Evolutionary conservation across 2,113 vertebrate species (phyloP), one percentile per base, ranked within the genome.

Genomic region (Nematolebias whitei): DNA sequence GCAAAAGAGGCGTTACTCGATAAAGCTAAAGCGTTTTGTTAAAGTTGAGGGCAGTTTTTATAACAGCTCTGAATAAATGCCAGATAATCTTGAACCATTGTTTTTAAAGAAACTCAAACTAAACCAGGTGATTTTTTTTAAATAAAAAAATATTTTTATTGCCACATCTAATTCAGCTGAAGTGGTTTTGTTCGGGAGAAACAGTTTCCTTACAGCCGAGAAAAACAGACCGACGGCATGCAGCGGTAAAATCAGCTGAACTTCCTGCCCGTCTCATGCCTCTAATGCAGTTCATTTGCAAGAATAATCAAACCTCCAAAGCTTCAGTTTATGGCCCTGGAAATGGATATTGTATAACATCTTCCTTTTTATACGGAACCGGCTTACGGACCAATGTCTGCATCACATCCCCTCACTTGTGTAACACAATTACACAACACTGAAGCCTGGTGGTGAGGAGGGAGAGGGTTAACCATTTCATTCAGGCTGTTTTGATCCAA

Each of bases 401-500:
- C 73, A 79, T 67, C 53, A 76, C 57, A 68, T 61, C 48, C 50
- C 47, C 41, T 64, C 1, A 45, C 77, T 85, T 87, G 80, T 83
- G 69, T 85, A 83, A 87, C 71, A 72, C 44, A 83, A 68, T 83
- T 81, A 83, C 71, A 83, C 78, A 85, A 82, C 76, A 41, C 40
- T 59, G 41, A 62, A 64, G 64, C 48, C 57, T 68, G 43, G 10
- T 59, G 49, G 32, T 13, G 18, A 43, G 15, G 55, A 29, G 16
- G 64, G 56, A 50, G 55, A 63, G 71, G 55, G 60, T 66, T 64
- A 58, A 82, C 60, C 52, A 58, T 70, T 76, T 58, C 63, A 60
- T 22, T 29, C 39, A 61, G 72, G 41, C 35, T 58, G 23, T 18
- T 71, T 72, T 70, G n/a, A 64, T 41, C 64, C 48, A 63, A 41